Base-by-base conservation (phyloP, 2,888 invertebrate species). In the Operophtera brumata region DNA sequence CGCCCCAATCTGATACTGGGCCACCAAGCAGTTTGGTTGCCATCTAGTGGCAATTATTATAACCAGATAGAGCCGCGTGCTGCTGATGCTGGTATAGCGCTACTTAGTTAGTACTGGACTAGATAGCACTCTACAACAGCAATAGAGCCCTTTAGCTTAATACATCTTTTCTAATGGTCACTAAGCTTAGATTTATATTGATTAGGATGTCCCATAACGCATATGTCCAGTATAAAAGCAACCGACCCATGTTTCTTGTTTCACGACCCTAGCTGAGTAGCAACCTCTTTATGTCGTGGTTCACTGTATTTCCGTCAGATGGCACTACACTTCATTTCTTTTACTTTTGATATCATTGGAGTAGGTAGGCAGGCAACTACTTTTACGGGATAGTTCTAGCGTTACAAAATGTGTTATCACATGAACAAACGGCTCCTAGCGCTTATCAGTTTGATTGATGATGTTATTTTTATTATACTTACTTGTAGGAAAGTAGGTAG, bases 391-490 rank as follows among this genome's bases (percentile, higher is more conserved):
- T 14, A 39, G 36, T 37, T 42, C 1, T 13, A 5, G 2, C 44
- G 42, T 41, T 52, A 47, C 54, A 48, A 52, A 57, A 45, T 48
- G 48, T 48, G 59, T 51, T 65, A 65, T 65, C 62, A 59, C 52
- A 53, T 56, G 51, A 53, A 55, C 62, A 59, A 61, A 59, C 64
- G 52, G 49, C 47, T 48, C 53, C 20, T 44, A 51, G 41, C 40
- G 36, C 51, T 65, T 65, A 65, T 65, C 64, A 57, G 57, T 62
- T 59, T 65, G 64, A 65, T 65, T 65, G 64, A 65, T 65, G 59
- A 65, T 62, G 57, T 59, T 64, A 62, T 64, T 61, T 62, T 65
- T 52, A 53, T 59, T 41, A 7, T 11, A 45, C 13, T 20, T 36
- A 13, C 9, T 30, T 30, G 30, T 30, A 30, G 30, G 9, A 30